Percentiles rank a stretch among this genome's conserved stretches.
Evolutionary conservation across 1,140 invertebrate genomes (phyloP).

Genomic region (Eumeta japonica): DNA sequence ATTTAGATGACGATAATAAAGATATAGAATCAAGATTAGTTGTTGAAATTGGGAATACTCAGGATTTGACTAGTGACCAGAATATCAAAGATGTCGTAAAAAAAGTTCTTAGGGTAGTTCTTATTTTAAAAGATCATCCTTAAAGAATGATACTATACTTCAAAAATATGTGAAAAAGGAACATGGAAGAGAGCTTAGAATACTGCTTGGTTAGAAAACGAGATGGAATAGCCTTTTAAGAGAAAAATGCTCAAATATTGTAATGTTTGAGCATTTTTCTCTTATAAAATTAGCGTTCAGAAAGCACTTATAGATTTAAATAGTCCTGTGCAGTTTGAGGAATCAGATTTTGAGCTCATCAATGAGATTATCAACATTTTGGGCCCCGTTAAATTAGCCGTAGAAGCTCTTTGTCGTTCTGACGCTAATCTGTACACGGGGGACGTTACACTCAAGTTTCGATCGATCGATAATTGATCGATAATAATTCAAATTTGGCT

Average conservation of each 20-base stretch:
- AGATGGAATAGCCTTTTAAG: constrained; percentile 11
- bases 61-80: constrained; percentile 7
- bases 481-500: too few species aligned
- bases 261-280: too few species aligned
- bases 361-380: constrained; percentile 7
- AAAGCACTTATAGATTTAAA: constrained; percentile 9
- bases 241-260: too few species aligned
- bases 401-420: too few species aligned
- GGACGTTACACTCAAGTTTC: too few species aligned
- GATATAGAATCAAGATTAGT: constrained; percentile 9
- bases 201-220: constrained; percentile 11
- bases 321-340: constrained; percentile 8
- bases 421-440: constrained; percentile 10
- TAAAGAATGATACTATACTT: too few species aligned
- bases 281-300: constrained; percentile 9
- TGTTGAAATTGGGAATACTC: constrained; percentile 4
- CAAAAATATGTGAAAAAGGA: constrained; percentile 10
- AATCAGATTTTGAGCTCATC: too few species aligned
- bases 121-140: constrained; percentile 12
- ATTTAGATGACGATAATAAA: constrained; percentile 6
- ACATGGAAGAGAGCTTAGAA: constrained; percentile 11
- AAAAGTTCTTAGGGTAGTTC: constrained; percentile 9
- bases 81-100: constrained; percentile 12
- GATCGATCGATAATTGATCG: too few species aligned
- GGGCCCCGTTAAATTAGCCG: constrained; percentile 8